Percentiles rank a stretch among this genome's conserved stretches.
These are phyloP conservation scores for Brenthis ino DNA, from an alignment of 2,888 invertebrate genomes.

Conservation along the genomic window DNA sequence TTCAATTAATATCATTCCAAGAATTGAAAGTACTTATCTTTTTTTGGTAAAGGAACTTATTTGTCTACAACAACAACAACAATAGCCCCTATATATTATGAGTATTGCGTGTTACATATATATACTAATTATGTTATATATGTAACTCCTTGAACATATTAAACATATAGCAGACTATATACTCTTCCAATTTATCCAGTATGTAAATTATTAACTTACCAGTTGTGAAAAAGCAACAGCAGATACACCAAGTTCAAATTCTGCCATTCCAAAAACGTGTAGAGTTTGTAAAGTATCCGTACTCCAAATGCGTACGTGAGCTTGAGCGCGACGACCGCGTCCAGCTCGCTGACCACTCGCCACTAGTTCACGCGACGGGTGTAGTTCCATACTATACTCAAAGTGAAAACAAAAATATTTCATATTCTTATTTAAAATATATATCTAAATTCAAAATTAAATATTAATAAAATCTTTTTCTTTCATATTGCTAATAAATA, in stretches of 20 bases:
- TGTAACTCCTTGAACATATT: too few relatives aligned
- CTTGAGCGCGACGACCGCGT: constrained; percentile 91
- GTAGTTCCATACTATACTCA: constrained; percentile 90
- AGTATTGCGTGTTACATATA: too few relatives aligned
- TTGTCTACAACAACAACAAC: too few relatives aligned
- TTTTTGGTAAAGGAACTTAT: too few relatives aligned
- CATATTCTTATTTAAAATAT: too few relatives aligned
- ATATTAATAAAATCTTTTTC: background rate
- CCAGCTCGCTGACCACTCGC: constrained; percentile 95
- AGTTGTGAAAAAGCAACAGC: constrained; percentile 95
- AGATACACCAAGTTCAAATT: constrained; percentile 92
- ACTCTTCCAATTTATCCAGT: background rate
- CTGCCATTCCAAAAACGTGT: constrained; percentile 95
- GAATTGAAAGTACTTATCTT: too few relatives aligned
- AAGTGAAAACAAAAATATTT: background rate
- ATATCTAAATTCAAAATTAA: too few relatives aligned
- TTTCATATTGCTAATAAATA: background rate
- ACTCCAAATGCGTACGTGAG: constrained; percentile 96
- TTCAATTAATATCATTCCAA: too few relatives aligned
- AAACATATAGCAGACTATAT: too few relatives aligned
- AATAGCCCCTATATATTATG: too few relatives aligned
- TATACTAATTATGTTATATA: too few relatives aligned
- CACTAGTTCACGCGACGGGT: constrained; percentile 93
- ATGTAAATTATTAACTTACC: constrained; percentile 71
- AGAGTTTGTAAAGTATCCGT: constrained; percentile 93